Evolutionary conservation across 2,113 vertebrate species (phyloP), one percentile per base, ranked within the genome.

Genomic region (Rhegmatorhina hoffmannsi): DNA sequence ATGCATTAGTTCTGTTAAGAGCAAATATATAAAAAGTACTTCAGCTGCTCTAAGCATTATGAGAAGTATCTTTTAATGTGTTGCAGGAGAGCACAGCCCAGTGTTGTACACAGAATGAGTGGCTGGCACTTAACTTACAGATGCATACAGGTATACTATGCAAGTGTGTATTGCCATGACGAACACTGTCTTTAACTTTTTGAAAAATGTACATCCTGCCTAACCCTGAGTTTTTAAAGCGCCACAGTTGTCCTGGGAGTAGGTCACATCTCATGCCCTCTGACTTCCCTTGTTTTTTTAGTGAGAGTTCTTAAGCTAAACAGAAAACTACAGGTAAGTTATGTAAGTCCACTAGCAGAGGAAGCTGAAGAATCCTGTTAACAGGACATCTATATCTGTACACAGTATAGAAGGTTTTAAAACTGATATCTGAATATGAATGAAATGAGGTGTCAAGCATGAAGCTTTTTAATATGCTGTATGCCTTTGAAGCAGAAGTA

Each of bases 1-100:
- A 98, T 99, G 98, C 97, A 98, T 98, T 98, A 96, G 98, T 98
- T 98, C 98, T 98, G 98, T 98, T 98, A 98, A 98, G 98, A 98
- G 98, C 98, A 98, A 97, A 96, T 96, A 90, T 95, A 94, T 88
- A 95, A 97, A 97, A 98, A 98, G 98, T 98, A 98, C 98, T 98
- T 98, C 97, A 94, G 94, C 97, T 96, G 95, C 97, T 96, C 95
- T 97, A 98, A 98, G 98, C 98, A 75, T 98, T 97, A 96, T 55
- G 70, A 97, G 97, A 96, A 92, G 95, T 96, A 72, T 98, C 97
- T 95, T 98, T 98, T 97, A 97, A 96, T 96, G 98, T 97, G 97
- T 97, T 97, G 91, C 95, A 73, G 96, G 90, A 92, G 98, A 96
- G 96, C 97, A 96, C 94, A 85, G 97, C 97, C 95, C 89, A 83